phyloP scores from a whole-genome alignment of 2,113 vertebrate genomes.

The Myrmecobius fasciatus region DNA sequence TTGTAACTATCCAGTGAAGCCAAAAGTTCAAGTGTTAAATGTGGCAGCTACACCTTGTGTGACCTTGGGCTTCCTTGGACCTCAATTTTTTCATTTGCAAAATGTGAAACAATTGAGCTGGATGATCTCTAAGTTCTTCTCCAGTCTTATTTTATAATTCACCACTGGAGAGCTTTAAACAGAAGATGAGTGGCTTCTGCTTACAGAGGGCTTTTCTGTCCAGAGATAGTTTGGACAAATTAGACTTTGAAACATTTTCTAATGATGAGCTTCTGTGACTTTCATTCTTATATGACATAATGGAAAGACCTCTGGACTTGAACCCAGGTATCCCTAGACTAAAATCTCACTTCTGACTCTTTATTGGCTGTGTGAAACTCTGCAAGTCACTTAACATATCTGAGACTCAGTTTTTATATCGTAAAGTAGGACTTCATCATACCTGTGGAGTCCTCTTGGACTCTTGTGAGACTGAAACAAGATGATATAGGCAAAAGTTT shows the following conservation, averaged over 20 bases:
- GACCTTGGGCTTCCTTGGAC: neutral
- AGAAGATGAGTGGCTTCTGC: neutral
- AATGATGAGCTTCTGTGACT: neutral
- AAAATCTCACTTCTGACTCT: neutral
- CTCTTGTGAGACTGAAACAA: neutral
- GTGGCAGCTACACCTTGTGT: neutral
- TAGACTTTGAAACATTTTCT: neutral
- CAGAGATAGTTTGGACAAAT: neutral
- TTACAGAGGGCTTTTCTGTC: neutral
- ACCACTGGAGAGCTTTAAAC: neutral
- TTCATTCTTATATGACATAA: neutral
- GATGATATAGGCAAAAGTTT: neutral
- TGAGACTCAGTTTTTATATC: neutral
- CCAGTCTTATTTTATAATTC: neutral
- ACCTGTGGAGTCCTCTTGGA: neutral
- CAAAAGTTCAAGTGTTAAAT: neutral
- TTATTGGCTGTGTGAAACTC: neutral
- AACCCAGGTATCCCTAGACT: neutral
- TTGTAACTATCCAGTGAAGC: neutral
- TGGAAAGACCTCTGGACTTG: neutral
- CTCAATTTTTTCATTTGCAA: neutral
- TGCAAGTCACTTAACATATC: neutral
- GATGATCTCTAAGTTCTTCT: neutral
- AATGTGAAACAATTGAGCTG: neutral
- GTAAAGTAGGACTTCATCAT: neutral